These are phyloP conservation scores for Spodoptera exigua DNA, from an alignment of 2,888 invertebrate genomes.

Conservation along the genomic window DNA sequence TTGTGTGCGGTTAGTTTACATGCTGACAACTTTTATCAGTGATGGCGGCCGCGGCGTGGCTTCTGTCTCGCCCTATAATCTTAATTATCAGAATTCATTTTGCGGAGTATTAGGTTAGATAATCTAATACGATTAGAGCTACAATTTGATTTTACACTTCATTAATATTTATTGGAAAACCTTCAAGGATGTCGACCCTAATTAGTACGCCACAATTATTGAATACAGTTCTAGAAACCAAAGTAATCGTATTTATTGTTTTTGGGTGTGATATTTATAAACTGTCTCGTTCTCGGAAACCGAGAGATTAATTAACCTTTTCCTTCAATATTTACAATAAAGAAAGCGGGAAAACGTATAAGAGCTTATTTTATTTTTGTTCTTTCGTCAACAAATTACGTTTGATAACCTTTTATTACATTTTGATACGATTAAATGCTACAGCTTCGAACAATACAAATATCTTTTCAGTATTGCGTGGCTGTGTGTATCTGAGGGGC, in stretches of 20 bases:
- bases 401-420: constrained; percentile 21
- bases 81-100: constrained; percentile 23
- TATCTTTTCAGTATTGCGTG: constrained; percentile 24
- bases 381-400: constrained; percentile 24
- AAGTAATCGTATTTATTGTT: constrained; percentile 25
- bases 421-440: constrained; percentile 24
- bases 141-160: neutral
- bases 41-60: constrained; percentile 55
- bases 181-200: neutral
- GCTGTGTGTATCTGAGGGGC: constrained; percentile 18
- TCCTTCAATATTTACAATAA: constrained; percentile 13
- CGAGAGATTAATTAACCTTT: constrained; percentile 34
- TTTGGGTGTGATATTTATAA: constrained; percentile 14
- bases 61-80: constrained; percentile 49
- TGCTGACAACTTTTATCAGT: constrained; percentile 69
- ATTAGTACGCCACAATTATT: neutral
- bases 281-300: constrained; percentile 2
- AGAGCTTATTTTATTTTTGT: constrained; percentile 15
- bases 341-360: constrained; percentile 15
- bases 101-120: neutral
- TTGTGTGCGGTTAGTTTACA: constrained; percentile 62
- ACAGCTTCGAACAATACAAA: constrained; percentile 4
- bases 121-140: no score
- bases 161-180: neutral
- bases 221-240: constrained; percentile 13